Conservation (phyloP, 2,888 invertebrate species). For the Hypercompe scribonia region DNA sequence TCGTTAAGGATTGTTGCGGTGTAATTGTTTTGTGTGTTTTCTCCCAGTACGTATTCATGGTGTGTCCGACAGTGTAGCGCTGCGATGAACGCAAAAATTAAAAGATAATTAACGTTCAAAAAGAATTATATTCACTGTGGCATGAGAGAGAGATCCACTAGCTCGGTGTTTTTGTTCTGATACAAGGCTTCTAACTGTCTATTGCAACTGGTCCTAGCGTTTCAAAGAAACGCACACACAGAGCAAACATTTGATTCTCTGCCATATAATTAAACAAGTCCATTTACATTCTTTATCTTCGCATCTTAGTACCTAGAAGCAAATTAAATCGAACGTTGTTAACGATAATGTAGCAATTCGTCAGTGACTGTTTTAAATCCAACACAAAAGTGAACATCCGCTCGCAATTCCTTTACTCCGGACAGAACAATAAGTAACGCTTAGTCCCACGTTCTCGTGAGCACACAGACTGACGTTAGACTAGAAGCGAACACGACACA, state of each 20-base stretch:
- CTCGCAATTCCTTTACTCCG: conserved; percentile 69
- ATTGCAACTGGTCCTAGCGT: background rate
- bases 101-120: conserved; percentile 71
- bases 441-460: conserved; percentile 62
- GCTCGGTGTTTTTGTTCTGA: conserved; percentile 47
- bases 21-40: conserved; percentile 69
- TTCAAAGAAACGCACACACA: conserved; percentile 42
- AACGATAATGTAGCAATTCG: conserved; percentile 78
- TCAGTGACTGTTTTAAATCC: conserved; percentile 79
- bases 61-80: conserved; percentile 50
- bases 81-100: conserved; percentile 60
- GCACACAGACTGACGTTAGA: conserved; percentile 42
- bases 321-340: conserved; percentile 76
- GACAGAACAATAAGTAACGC: conserved; percentile 76
- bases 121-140: conserved; percentile 60
- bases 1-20: conserved; percentile 71
- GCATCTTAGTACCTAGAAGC: conserved; percentile 54
- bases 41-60: conserved; percentile 36
- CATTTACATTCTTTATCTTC: conserved; percentile 62
- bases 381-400: conserved; percentile 71
- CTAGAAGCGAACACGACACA: conserved; percentile 35
- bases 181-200: conserved; percentile 17
- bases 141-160: conserved; percentile 56
- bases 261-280: conserved; percentile 50
- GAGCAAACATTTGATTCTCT: conserved; percentile 35